Conservation (phyloP, 2,113 vertebrate genomes). For the Crotalus tigris region DNA sequence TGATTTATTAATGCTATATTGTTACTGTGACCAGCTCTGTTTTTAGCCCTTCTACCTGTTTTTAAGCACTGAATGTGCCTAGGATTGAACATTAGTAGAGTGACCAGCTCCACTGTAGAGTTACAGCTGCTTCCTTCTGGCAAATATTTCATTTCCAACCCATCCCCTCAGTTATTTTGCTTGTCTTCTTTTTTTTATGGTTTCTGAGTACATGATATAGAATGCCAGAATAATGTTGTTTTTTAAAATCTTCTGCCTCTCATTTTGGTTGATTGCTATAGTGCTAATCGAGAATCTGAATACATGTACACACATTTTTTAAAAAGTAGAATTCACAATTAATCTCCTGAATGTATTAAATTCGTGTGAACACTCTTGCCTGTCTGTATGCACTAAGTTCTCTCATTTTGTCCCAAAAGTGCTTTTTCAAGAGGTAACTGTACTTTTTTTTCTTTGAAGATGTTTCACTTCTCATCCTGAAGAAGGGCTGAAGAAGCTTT, state of each 20-base stretch:
- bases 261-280: neutral
- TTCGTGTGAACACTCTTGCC: neutral
- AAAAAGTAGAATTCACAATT: neutral
- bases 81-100: neutral
- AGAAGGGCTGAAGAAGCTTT: no score
- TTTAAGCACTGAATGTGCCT: neutral
- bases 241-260: neutral
- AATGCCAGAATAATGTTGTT: neutral
- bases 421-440: no score
- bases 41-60: neutral
- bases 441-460: no score
- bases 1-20: neutral
- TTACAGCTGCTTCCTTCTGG: neutral
- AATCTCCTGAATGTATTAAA: neutral
- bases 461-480: no score
- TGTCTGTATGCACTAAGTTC: neutral
- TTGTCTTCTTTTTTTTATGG: neutral
- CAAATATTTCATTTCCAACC: neutral
- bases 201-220: neutral
- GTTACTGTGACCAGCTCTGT: neutral
- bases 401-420: neutral
- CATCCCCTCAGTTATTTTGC: neutral
- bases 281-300: neutral
- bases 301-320: neutral
- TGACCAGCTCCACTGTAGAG: neutral